phyloP scores from a whole-genome alignment of 2,113 vertebrate genomes.

The Synodontis membranacea region DNA sequence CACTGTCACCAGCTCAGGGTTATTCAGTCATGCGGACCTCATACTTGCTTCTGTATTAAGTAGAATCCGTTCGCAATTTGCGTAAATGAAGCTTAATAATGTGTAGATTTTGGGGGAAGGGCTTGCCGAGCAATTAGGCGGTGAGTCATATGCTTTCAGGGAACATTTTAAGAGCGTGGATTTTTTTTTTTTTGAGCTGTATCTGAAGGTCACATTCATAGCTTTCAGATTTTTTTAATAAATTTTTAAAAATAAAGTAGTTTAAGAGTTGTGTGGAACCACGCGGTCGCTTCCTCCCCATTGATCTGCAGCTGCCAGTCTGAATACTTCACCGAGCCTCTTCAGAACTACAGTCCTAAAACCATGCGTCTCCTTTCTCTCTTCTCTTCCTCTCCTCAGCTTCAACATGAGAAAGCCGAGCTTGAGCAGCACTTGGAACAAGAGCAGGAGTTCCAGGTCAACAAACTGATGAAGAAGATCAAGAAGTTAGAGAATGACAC shows the following conservation, averaged over 20 bases:
- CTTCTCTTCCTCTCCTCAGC: slow-evolving; percentile 64
- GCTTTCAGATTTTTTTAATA: background rate
- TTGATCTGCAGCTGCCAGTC: slow-evolving; percentile 10
- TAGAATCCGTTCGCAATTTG: background rate
- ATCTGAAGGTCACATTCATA: background rate
- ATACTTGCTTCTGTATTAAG: background rate
- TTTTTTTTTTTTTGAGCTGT: background rate
- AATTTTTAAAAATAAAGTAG: background rate
- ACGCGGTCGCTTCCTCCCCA: background rate
- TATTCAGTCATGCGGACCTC: background rate
- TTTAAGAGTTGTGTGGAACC: background rate
- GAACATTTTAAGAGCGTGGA: slow-evolving; percentile 12
- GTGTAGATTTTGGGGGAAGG: background rate
- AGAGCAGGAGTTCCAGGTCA: slow-evolving; percentile 99
- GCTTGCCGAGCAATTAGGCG: background rate
- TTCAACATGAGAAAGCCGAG: slow-evolving; percentile 98
- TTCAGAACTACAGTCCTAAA: background rate
- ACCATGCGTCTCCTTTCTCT: background rate
- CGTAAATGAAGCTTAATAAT: background rate
- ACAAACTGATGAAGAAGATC: slow-evolving; percentile 99
- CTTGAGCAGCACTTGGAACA: slow-evolving; percentile 97
- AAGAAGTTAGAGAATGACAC: slow-evolving; percentile 99
- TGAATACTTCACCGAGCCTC: background rate
- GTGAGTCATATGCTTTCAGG: slow-evolving; percentile 18
- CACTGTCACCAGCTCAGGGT: background rate